phyloP scores from a whole-genome alignment of 2,888 invertebrate species.

The Acrobasis consociella region DNA sequence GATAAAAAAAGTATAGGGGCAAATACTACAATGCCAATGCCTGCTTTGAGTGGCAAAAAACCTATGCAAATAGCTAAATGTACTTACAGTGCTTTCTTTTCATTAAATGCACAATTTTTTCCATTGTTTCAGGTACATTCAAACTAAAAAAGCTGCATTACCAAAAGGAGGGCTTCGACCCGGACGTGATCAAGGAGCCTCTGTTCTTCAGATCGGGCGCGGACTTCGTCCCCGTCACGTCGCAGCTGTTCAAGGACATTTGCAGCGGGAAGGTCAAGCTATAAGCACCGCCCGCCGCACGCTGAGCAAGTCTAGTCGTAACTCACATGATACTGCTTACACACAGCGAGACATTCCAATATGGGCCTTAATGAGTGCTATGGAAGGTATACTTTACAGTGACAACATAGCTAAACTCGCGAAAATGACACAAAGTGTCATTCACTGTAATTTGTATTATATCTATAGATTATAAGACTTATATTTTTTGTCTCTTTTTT shows the following conservation, averaged over 20 bases:
- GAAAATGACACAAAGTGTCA: neutral
- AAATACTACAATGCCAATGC: no score
- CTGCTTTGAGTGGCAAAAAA: no score
- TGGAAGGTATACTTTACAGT: no score
- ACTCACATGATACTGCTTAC: neutral
- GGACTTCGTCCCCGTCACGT: slow-evolving; percentile 83
- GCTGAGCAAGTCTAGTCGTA: neutral
- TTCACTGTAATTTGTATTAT: neutral
- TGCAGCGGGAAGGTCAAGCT: slow-evolving; percentile 72
- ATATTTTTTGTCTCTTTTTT: neutral
- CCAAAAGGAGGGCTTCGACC: slow-evolving; percentile 92
- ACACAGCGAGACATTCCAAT: neutral
- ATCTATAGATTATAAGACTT: neutral
- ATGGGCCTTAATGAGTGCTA: no score
- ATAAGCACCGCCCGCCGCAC: slow-evolving; percentile 43
- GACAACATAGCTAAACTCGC: no score
- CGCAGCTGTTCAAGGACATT: slow-evolving; percentile 84
- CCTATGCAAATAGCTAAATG: no score
- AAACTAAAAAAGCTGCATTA: slow-evolving; percentile 95
- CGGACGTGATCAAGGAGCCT: slow-evolving; percentile 86
- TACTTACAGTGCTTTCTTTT: no score
- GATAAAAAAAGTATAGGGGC: no score
- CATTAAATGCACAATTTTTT: no score
- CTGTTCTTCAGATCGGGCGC: slow-evolving; percentile 85
- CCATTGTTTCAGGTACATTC: slow-evolving; percentile 88